Base-by-base conservation (phyloP, 1,140 invertebrate species). In the Campoletis sonorensis region DNA sequence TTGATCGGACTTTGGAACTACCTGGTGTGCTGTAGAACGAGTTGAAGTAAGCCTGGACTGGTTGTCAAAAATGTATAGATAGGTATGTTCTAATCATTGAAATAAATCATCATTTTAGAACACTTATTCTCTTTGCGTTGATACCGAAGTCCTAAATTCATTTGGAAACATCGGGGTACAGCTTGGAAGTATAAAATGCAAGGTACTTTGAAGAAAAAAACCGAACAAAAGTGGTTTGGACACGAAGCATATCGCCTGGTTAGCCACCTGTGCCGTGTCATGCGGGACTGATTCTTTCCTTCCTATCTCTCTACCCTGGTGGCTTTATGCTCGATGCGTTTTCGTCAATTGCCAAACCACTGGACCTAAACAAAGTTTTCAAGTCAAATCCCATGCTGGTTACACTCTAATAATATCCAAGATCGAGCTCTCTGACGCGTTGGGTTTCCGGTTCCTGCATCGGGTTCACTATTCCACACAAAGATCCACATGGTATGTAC, bases 231-330 rank as follows among this genome's bases (percentile, higher is more conserved):
- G 61, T 18, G 71, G 71, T 26, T 16, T 73, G 49, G 49, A 1
- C 72, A 30, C 16, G 8, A 16, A 75, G 37, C 72, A 54, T 58
- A 75, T 54, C 49, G 23, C 26, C 80, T 67, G 71, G 80, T 37
- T 81, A 73, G 78, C 80, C 80, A 81, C 73, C 80, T 81, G 80
- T 77, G 80, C 73, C 73, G 26, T 54, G 40, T 30, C 27, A 70
- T 40, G 68, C 58, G 70, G 70, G 79, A 80, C 72, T 79, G 68
- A 79, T 64, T 21, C 67, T 33, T 18, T 70, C 21, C 54, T 70
- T 64, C 61, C 21, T 70, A 18, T 79, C 70, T 79, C 70, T 37
- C 54, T 77, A 67, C 80, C 40, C 54, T 21, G 33, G 15, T 79
- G 21, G 2, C 27, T 79, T 71, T 33, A 30, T 45, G 23, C 40